These are phyloP conservation scores for Phasia obesa DNA, from an alignment of 2,888 invertebrate genomes.

Conservation along the genomic window DNA sequence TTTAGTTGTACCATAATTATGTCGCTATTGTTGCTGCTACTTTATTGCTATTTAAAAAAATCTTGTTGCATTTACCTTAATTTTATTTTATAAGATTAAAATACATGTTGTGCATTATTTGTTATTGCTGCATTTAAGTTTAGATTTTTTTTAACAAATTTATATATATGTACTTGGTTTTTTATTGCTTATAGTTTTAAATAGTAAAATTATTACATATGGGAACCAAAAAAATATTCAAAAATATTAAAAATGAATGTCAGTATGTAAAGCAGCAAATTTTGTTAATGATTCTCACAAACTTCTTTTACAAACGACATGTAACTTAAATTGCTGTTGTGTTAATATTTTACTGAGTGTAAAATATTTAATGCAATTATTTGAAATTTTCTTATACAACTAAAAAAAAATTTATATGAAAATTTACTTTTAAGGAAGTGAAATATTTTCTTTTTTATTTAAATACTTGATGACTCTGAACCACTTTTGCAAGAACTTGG, in stretches of 20 bases:
- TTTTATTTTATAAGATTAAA: conserved; percentile 15
- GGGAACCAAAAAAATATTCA: conserved; percentile 2
- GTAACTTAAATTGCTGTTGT: too few species aligned
- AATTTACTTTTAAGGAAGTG: too few species aligned
- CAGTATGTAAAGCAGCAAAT: neutral
- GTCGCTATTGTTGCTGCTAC: conserved; percentile 29
- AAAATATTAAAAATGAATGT: neutral
- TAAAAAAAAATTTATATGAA: too few species aligned
- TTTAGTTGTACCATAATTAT: conserved; percentile 42
- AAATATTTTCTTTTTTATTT: too few species aligned
- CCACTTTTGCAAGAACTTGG: too few species aligned
- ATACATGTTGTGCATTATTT: conserved; percentile 27
- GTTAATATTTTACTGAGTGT: too few species aligned
- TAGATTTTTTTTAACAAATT: conserved; percentile 1
- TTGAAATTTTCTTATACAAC: too few species aligned
- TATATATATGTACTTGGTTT: conserved; percentile 3
- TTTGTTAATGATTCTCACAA: neutral
- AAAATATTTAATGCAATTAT: too few species aligned
- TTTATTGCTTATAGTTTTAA: conserved; percentile 3
- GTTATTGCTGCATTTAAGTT: conserved; percentile 25
- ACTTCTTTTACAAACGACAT: neutral
- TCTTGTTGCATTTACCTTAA: conserved; percentile 25
- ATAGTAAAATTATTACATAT: conserved; percentile 23
- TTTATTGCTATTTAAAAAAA: conserved; percentile 24
- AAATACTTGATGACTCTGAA: too few species aligned